Evolutionary conservation across 37 sponge, comb jelly and placozoan genomes (phyloP), one percentile per base, ranked within the genome.

Genomic region (Aplysina aerophoba): DNA sequence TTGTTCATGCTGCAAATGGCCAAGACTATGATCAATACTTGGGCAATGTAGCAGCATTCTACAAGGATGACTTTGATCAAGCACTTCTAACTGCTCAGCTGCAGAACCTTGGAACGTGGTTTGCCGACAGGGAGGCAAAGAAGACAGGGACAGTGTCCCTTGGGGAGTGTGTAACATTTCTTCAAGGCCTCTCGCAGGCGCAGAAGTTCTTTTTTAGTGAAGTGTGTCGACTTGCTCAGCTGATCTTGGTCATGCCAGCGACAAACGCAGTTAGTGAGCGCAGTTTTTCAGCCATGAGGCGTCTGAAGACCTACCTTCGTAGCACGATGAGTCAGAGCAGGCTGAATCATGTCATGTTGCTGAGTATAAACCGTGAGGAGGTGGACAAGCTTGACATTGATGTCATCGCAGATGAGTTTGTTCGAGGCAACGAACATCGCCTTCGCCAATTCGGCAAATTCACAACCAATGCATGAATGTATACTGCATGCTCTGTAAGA

Each of bases 51-150:
- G 71, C 74, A 73, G 57, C 73, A 71, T 69, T 84, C 34, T 71
- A 69, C 85, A 84, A 84, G 38, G 85, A 69, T 31, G 85, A 84
- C 37, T 69, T 86, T 77, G 80, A 86, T 67, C 66, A 56, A 86
- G 44, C 79, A 40, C 80, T 62, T 39, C 86, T 86, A 5, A 39
- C 80, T 79, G 57, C 86, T 65, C 67, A 86, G 80, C 69, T 86
- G 34, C 67, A 86, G 55, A 62, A 57, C 31, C 38, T 86, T 86
- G 37, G 86, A 36, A 80, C 86, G 65, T 75, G 78, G 60, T 85
- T 75, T 85, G 78, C 62, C 25, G 44, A 73, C 60, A 19, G 21
- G 64, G 27, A 75, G 53, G 53, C 44, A 40, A 75, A 40, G 37
- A 40, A 3, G 8, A 44, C 50, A 44, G 50, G 8, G 50, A 44